Percentiles rank a stretch among this genome's conserved stretches.
Conservation (phyloP, 2,888 invertebrate species). For the Cepaea hortensis region DNA sequence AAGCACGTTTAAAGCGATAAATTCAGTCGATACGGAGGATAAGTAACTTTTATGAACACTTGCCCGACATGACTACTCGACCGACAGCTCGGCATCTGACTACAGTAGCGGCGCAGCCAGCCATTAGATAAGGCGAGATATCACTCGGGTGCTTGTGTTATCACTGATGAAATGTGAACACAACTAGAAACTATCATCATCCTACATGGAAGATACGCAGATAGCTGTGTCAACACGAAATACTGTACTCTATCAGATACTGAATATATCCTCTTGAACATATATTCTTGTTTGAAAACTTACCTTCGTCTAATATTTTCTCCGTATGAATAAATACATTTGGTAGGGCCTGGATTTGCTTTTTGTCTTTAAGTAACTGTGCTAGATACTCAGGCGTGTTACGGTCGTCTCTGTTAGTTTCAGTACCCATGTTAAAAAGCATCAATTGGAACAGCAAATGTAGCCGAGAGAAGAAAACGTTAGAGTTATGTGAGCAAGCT, state of each 20-base stretch:
- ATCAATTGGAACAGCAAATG: conserved; percentile 64
- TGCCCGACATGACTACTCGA: background rate
- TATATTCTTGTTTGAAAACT: conserved; percentile 68
- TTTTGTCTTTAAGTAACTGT: conserved; percentile 99
- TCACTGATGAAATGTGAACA: too few species aligned
- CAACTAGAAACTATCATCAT: too few species aligned
- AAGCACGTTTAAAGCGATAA: background rate
- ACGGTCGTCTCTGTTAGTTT: conserved; percentile 74
- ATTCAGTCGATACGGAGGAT: background rate
- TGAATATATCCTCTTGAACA: too few species aligned
- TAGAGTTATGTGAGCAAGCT: conserved; percentile 58
- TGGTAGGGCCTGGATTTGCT: conserved; percentile 99
- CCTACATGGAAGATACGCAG: too few species aligned
- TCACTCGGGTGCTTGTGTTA: too few species aligned
- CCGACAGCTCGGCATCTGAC: background rate
- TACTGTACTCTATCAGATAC: too few species aligned
- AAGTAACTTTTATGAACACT: conserved; percentile 21
- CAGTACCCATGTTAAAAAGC: conserved; percentile 74
- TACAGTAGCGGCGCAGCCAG: background rate
- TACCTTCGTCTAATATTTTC: conserved; percentile 99
- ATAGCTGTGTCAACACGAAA: too few species aligned
- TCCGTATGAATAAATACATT: conserved; percentile 99
- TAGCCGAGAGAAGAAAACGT: conserved; percentile 57
- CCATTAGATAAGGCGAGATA: conserved; percentile 21
- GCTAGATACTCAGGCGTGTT: conserved; percentile 94